Base-by-base conservation (phyloP, 2,113 vertebrate species). In the Planiliza haematocheilus region DNA sequence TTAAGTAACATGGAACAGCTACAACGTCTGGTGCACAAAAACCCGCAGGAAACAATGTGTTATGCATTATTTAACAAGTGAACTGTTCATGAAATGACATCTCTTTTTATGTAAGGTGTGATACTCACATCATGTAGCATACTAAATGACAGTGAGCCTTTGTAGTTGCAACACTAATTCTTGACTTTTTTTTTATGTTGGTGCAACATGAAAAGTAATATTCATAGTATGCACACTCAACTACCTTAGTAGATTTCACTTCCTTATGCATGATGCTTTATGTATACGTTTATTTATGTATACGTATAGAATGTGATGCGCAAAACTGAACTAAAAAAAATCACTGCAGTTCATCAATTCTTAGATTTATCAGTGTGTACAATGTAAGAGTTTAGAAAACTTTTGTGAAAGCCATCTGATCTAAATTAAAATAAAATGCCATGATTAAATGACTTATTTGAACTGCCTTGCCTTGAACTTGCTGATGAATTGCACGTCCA, bases 41-140 rank as follows among this genome's bases (percentile, higher is more conserved):
- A 34, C 46, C 60, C 24, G 56, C 53, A 72, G 70, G 53, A 78
- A 55, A 74, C 7, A 14, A 52, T 45, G 24, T 38, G 13, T 45
- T 34, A 62, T 79, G 61, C 24, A 58, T 84, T 50, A 78, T 71
- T 62, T 80, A 76, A 51, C 20, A 7, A 24, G 7, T 66, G 52
- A 78, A 21, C 37, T 79, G 64, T 45, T 66, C 20, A 57, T 51
- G 49, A 69, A 62, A 43, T 53, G 9, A 59, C 38, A 42, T 69
- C 12, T 70, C 52, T 76, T 66, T 64, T 75, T 13, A 75, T 63
- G 58, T 64, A 37, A 18, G 39, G 38, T 2, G 4, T 46, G 37
- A 70, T 62, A 76, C 56, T 80, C 51, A 45, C 70, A 66, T 78
- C 66, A 81, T 18, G 71, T 61, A 53, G 60, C 50, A 70, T 72